Conservation (phyloP, 2,797 vertebrate genomes). For the Sebastes nivosus region DNA sequence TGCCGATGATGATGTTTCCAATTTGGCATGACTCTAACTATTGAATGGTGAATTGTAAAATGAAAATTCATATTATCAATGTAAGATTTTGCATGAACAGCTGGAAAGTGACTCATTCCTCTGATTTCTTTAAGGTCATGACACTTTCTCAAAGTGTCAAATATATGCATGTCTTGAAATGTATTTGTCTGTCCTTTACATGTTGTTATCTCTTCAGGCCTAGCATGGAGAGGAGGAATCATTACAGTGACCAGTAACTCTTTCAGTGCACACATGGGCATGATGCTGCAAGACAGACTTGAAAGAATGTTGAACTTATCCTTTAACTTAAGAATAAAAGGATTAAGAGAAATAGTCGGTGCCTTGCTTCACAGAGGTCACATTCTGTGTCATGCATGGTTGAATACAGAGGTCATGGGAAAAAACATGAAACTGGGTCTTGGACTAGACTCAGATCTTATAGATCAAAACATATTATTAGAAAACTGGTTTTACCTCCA, state of each 20-base stretch:
- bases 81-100: not conserved
- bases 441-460: not conserved
- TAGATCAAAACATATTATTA: not conserved
- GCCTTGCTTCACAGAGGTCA: constrained; percentile 5
- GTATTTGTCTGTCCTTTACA: not conserved
- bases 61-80: not conserved
- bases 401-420: constrained; percentile 24
- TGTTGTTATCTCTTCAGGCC: not conserved
- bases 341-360: not conserved
- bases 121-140: not conserved
- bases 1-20: too few species aligned
- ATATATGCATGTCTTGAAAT: not conserved
- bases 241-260: not conserved
- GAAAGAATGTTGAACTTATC: not conserved
- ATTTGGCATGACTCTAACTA: not conserved
- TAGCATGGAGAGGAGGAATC: not conserved
- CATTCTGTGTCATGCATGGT: constrained; percentile 16
- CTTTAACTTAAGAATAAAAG: not conserved
- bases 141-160: not conserved
- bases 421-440: not conserved
- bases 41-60: not conserved
- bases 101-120: not conserved
- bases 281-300: not conserved
- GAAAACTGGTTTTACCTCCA: not conserved
- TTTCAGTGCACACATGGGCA: not conserved